These are phyloP conservation scores for Cyclophora punctaria DNA, from an alignment of 2,888 invertebrate genomes.

Conservation along the genomic window DNA sequence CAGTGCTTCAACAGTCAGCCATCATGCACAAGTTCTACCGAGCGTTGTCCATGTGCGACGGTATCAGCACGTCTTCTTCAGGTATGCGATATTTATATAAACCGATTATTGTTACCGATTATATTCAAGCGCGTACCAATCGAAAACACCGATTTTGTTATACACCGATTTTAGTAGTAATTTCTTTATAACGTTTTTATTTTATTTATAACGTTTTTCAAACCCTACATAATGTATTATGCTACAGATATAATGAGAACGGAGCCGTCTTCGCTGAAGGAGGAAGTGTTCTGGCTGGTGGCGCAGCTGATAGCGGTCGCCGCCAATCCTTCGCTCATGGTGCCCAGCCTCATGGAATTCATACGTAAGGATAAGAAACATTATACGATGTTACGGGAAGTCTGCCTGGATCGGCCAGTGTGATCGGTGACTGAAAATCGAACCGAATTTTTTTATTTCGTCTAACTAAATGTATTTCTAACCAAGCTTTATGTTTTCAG, in stretches of 20 bases:
- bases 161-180: too few species aligned
- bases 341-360: constrained; percentile 85
- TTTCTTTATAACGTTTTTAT: too few species aligned
- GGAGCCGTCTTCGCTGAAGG: constrained; percentile 79
- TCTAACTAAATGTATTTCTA: too few species aligned
- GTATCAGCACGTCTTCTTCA: constrained; percentile 40
- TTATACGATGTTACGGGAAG: not conserved
- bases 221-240: too few species aligned
- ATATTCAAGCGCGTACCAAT: too few species aligned
- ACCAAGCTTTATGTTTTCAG: constrained; percentile 18
- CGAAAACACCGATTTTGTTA: too few species aligned
- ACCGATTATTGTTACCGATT: too few species aligned
- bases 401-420: too few species aligned
- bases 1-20: constrained; percentile 83
- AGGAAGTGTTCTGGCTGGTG: constrained; percentile 90
- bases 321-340: constrained; percentile 82
- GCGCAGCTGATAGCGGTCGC: constrained; percentile 85
- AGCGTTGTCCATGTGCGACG: constrained; percentile 83
- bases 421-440: too few species aligned
- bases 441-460: too few species aligned
- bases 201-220: too few species aligned
- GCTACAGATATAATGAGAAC: constrained; percentile 23
- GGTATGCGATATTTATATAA: constrained; percentile 26
- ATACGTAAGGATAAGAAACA: constrained; percentile 62
- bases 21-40: constrained; percentile 90